phyloP scores from a whole-genome alignment of 2,888 invertebrate genomes.

The Agrotis segetum region DNA sequence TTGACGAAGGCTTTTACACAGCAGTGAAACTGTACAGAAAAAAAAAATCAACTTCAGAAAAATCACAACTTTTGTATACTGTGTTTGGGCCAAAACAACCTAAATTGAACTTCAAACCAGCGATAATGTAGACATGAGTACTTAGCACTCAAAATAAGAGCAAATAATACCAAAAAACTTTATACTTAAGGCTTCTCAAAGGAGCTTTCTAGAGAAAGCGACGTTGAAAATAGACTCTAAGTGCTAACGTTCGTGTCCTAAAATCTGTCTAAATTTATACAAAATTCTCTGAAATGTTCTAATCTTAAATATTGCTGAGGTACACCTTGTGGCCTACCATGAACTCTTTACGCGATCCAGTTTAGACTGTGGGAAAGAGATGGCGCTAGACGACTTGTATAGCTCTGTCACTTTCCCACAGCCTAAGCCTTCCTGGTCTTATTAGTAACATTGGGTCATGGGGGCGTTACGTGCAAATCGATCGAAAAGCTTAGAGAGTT shows the following conservation, averaged over 20 bases:
- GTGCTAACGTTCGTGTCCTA: conserved; percentile 9
- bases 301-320: conserved; percentile 42
- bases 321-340: too few species aligned
- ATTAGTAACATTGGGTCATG: conserved; percentile 61
- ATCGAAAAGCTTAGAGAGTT: conserved; percentile 72
- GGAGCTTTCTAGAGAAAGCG: conserved; percentile 32
- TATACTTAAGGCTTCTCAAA: conserved; percentile 20
- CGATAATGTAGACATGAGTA: too few species aligned
- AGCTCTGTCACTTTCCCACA: too few species aligned
- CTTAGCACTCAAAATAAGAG: conserved; percentile 14
- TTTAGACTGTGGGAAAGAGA: too few species aligned
- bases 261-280: conserved; percentile 9
- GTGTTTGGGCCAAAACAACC: neutral
- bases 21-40: too few species aligned
- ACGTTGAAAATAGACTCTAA: conserved; percentile 28
- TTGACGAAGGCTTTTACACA: too few species aligned
- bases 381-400: too few species aligned
- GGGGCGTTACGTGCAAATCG: conserved; percentile 65
- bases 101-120: neutral
- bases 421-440: too few species aligned
- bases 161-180: conserved; percentile 12
- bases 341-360: too few species aligned
- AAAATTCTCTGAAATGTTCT: conserved; percentile 28
- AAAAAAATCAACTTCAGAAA: neutral
- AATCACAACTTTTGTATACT: neutral